These are phyloP conservation scores for Vultur gryphus DNA, from an alignment of 2,797 vertebrate genomes.

Conservation along the genomic window DNA sequence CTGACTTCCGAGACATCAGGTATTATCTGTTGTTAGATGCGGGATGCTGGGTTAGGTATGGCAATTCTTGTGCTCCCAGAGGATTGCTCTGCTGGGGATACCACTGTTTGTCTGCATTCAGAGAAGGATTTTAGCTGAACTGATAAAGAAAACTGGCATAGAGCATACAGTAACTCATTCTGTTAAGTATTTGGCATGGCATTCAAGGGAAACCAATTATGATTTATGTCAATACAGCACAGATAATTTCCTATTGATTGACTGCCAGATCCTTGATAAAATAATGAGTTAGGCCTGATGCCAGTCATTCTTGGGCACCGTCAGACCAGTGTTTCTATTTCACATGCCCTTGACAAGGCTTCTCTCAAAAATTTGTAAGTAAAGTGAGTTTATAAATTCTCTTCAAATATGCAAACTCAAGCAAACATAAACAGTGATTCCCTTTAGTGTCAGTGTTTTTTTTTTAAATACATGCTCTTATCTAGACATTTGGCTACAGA, in stretches of 20 bases:
- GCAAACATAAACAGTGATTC: neutral
- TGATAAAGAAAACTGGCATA: conserved; percentile 67
- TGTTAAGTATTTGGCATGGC: conserved; percentile 68
- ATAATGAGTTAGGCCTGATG: conserved; percentile 71
- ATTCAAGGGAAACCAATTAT: conserved; percentile 77
- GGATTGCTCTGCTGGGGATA: neutral
- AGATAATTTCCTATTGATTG: conserved; percentile 78
- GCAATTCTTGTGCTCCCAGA: neutral
- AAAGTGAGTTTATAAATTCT: conserved; percentile 54
- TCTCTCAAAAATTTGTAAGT: conserved; percentile 52
- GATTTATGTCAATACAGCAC: conserved; percentile 78
- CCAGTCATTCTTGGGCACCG: conserved; percentile 57
- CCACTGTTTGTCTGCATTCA: conserved; percentile 58
- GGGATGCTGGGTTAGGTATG: conserved; percentile 7
- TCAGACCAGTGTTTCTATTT: conserved; percentile 55
- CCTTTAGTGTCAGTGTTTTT: neutral
- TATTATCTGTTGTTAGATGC: neutral
- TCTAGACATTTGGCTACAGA: neutral
- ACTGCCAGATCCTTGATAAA: conserved; percentile 77
- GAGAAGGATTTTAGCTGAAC: conserved; percentile 56
- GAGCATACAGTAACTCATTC: conserved; percentile 61
- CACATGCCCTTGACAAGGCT: conserved; percentile 45
- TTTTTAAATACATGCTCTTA: neutral
- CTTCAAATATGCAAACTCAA: conserved; percentile 25
- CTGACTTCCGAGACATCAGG: neutral